Conservation (phyloP, 2,888 invertebrate species). For the Himalopsyche anomala region DNA sequence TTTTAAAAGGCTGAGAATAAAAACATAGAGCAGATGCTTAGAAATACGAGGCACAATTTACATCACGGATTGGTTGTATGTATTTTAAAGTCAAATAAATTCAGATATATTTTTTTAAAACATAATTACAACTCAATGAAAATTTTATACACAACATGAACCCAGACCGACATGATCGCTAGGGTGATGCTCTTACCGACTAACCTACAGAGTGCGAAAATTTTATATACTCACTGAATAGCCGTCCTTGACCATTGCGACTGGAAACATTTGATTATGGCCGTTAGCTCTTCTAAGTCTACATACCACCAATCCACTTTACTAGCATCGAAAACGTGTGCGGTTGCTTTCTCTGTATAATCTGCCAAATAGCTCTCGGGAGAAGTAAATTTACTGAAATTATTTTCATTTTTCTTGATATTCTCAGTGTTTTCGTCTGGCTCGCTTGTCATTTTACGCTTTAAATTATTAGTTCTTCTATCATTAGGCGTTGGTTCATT, state of each 20-base stretch:
- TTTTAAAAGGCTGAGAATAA: too few relatives aligned
- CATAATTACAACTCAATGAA: too few relatives aligned
- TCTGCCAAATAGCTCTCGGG: slow-evolving; percentile 14
- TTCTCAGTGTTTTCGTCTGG: slow-evolving; percentile 69
- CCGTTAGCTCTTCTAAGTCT: slow-evolving; percentile 77
- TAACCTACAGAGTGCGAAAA: too few relatives aligned
- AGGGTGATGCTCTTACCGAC: too few relatives aligned
- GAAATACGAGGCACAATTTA: too few relatives aligned
- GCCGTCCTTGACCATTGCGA: slow-evolving; percentile 84
- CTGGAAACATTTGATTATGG: slow-evolving; percentile 82
- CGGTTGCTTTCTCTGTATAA: neutral
- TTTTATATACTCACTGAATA: slow-evolving; percentile 80
- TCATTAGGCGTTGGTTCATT: neutral
- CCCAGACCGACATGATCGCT: too few relatives aligned
- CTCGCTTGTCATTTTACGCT: slow-evolving; percentile 66
- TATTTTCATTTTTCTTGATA: slow-evolving; percentile 10
- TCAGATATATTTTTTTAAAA: too few relatives aligned
- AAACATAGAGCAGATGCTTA: too few relatives aligned
- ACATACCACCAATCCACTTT: slow-evolving; percentile 78
- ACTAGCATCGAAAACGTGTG: slow-evolving; percentile 32
- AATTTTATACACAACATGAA: too few relatives aligned
- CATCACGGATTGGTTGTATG: too few relatives aligned
- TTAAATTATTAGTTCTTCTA: slow-evolving; percentile 8
- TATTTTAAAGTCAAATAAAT: too few relatives aligned
- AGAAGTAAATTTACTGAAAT: too few relatives aligned